These are phyloP conservation scores for Stegana nigrithorax DNA, from an alignment of 2,888 invertebrate genomes.

Conservation along the genomic window DNA sequence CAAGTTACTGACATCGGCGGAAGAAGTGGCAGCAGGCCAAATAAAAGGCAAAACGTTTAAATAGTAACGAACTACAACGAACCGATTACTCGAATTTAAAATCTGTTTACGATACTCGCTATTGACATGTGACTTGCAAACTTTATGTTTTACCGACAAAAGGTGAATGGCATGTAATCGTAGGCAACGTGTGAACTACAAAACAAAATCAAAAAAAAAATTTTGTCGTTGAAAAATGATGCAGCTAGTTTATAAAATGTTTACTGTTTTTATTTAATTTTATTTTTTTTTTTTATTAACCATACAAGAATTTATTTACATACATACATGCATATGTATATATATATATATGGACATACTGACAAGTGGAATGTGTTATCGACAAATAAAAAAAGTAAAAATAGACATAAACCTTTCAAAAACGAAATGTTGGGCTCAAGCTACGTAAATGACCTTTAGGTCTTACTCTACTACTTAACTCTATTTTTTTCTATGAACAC, in stretches of 20 bases:
- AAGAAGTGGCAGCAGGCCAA: conserved; percentile 29
- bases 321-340: conserved; percentile 10
- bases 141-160: background rate
- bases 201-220: background rate
- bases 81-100: conserved; percentile 1
- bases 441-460: conserved; percentile 45
- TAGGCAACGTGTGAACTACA: background rate
- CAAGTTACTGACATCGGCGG: conserved; percentile 45
- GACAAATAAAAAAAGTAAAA: too few relatives aligned
- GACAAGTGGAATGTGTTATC: too few relatives aligned
- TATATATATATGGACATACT: too few relatives aligned
- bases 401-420: too few relatives aligned
- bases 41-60: conserved; percentile 16
- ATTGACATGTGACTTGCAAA: background rate
- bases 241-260: conserved; percentile 22
- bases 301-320: background rate
- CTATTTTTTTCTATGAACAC: conserved; percentile 28
- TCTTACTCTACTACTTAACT: background rate
- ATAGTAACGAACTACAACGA: background rate
- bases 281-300: conserved; percentile 13
- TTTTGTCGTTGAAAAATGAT: background rate
- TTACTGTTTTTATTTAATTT: conserved; percentile 15
- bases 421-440: conserved; percentile 50
- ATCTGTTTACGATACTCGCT: conserved; percentile 7
- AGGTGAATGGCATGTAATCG: background rate